These are phyloP conservation scores for Drosophila nr. fundita DNA, from an alignment of 2,888 invertebrate species.

Conservation along the genomic window DNA sequence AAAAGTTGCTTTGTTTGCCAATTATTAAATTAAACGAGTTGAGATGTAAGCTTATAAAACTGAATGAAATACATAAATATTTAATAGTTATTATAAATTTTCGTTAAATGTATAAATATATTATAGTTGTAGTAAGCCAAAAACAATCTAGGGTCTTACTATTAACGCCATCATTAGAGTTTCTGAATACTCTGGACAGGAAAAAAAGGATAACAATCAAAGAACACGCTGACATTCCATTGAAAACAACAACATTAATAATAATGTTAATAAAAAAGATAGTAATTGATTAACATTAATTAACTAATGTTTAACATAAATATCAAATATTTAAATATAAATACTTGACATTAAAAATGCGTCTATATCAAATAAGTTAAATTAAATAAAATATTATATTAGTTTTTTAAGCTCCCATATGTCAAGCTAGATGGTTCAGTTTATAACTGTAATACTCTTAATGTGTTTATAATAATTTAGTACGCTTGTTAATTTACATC, in stretches of 20 bases:
- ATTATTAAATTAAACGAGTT: constrained; percentile 33
- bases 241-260: background rate
- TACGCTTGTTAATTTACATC: too few species aligned
- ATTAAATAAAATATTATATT: background rate
- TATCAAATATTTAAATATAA: background rate
- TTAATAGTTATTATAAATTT: too few species aligned
- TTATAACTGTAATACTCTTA: too few species aligned
- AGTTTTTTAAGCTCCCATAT: too few species aligned
- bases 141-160: background rate
- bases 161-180: background rate
- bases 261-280: background rate
- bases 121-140: background rate
- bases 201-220: background rate
- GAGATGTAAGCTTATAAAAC: background rate
- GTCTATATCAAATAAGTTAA: too few species aligned
- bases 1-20: constrained; percentile 27
- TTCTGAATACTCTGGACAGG: background rate
- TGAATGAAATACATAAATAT: background rate
- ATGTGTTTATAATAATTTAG: too few species aligned
- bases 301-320: background rate
- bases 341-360: background rate
- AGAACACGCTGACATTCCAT: background rate
- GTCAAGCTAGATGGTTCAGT: too few species aligned
- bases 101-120: background rate
- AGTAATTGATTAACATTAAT: background rate